Evolutionary conservation across 2,113 vertebrate genomes (phyloP), one percentile per base, ranked within the genome.

Genomic region (Rhea pennata): DNA sequence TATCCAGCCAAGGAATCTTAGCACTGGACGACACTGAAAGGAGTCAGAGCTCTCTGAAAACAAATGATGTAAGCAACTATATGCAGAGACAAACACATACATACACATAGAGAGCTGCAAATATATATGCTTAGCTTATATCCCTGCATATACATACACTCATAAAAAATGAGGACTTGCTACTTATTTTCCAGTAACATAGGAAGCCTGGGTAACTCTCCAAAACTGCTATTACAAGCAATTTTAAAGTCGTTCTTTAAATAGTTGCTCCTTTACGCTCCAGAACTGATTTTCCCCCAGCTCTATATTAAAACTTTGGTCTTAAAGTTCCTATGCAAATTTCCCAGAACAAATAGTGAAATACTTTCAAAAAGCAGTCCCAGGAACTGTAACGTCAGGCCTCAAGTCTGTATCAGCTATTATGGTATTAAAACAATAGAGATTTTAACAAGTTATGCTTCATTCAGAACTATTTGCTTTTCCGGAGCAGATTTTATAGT

Each of bases 151-250:
- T 19, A 67, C 3, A 24, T 2, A 84, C 2, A 26, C 12, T 19
- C 33, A 14, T 16, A 48, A 83, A 92, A 84, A 75, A 62, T 6
- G 20, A 71, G 2, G 24, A 62, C 17, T 42, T 78, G 12, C 40
- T 50, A 58, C 26, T 39, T 73, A 74, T 91, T 59, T 82, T 10
- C 44, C 51, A 75, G 54, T 27, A 64, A 17, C 9, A 7, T 1
- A 53, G 10, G 12, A 67, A 75, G 5, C n/a, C 13, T 44, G 48
- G 2, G 14, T 27, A 0, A 1, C 21, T 53, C 9, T 9, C 5
- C 10, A 20, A 27, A 76, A 72, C 4, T 2, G 2, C 24, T 61
- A 40, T 9, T 74, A 75, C 4, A 61, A 65, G 36, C 13, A 75
- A 67, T 7, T 66, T 62, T 21, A n/a, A 64, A 87, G 40, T 56